Conservation (phyloP, 2,797 vertebrate species). For the Channallabes apus region DNA sequence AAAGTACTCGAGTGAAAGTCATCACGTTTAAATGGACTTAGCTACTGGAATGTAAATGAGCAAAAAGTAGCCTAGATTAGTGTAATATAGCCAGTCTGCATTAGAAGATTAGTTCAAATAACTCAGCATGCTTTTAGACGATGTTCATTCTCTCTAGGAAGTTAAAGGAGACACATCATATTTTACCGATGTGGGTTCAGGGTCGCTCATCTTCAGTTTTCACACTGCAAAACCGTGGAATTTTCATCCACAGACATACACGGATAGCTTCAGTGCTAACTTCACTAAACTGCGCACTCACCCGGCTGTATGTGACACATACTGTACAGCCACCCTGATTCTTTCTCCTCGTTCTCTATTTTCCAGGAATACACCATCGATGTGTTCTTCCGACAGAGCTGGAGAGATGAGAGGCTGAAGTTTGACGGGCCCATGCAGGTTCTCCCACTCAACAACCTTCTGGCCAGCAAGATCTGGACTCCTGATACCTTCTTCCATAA, state of each 20-base stretch:
- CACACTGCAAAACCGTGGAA: too few relatives aligned
- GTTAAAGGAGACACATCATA: neutral
- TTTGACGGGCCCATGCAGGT: slow-evolving; percentile 98
- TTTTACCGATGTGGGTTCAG: neutral
- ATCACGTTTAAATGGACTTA: neutral
- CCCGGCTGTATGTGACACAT: neutral
- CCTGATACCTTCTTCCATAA: slow-evolving; percentile 99
- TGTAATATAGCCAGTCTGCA: neutral
- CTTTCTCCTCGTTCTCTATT: neutral
- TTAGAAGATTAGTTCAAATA: neutral
- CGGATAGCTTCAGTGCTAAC: neutral
- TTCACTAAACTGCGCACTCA: neutral
- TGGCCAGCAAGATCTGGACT: slow-evolving; percentile 99
- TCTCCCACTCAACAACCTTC: slow-evolving; percentile 93
- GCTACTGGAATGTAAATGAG: neutral
- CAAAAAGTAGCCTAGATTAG: neutral
- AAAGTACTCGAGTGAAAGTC: neutral
- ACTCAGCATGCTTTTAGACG: neutral
- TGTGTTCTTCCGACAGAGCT: slow-evolving; percentile 97
- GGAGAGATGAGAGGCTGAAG: slow-evolving; percentile 94
- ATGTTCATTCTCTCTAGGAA: neutral
- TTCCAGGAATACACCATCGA: slow-evolving; percentile 96
- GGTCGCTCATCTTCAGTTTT: too few relatives aligned
- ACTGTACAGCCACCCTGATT: neutral
- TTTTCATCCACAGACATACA: neutral